Evolutionary conservation across 2,888 invertebrate genomes (phyloP), one percentile per base, ranked within the genome.

Genomic region (Auanema sp.): DNA sequence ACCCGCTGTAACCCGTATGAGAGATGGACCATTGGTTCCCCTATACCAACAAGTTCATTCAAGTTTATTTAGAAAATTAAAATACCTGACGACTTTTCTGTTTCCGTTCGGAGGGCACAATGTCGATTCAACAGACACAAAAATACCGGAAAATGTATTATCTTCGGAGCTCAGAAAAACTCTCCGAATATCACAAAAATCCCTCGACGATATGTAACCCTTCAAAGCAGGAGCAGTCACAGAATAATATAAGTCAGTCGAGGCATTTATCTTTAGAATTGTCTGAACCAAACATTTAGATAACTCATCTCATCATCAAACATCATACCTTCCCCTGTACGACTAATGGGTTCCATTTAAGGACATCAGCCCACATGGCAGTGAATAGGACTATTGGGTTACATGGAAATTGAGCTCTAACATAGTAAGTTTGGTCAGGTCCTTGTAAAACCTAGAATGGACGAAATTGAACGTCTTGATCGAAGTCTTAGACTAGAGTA

Each of bases 221-320:
- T 78, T 68, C 68, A 75, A 68, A 3, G 80, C 79, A 10, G 80
- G 79, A 8, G 77, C 74, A 42, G 71, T 75, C 3, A 77, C 71
- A 8, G 76, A 75, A 52, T 78, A 74, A 51, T 76, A 72, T 16
- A 80, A 58, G 44, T 78, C 79, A 1, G 79, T 79, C 1, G 67
- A 60, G 16, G 66, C 63, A 51, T 77, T 75, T n/a, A 77, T 49
- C 42, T 64, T 63, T n/a, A 72, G 61, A 1, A 77, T 61, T 44
- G 70, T 64, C 73, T 73, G 60, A 14, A 70, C 33, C 33, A 33
- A 33, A 18, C 18, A 21, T 49, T 25, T 44, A 43, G 23, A 58
- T 52, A n/a, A 23, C n/a, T 52, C 8, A 8, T 33, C 33, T 3
- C 33, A 33, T 33, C 4, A 33, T 3, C 41, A 60, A 41, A n/a